These are phyloP conservation scores for Gallirallus australis DNA, from an alignment of 2,797 vertebrate species.

Conservation along the genomic window DNA sequence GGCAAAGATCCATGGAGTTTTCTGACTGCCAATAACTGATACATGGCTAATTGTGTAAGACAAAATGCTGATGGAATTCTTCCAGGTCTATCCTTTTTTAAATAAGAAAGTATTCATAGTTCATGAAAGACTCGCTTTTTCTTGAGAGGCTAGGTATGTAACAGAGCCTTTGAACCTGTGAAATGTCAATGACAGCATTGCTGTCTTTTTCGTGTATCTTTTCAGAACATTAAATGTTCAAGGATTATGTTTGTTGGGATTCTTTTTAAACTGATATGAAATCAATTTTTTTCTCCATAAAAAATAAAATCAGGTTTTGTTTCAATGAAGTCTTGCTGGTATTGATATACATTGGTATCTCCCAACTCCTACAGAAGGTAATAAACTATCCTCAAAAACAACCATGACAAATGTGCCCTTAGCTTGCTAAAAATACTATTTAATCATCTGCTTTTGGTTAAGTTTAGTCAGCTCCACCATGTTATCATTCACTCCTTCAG, in stretches of 20 bases:
- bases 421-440: background rate
- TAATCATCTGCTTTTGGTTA: background rate
- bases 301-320: background rate
- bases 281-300: background rate
- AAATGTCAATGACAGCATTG: background rate
- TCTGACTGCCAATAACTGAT: background rate
- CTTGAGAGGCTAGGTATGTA: background rate
- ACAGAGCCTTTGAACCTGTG: background rate
- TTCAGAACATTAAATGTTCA: background rate
- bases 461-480: background rate
- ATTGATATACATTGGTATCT: background rate
- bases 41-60: background rate
- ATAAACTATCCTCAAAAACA: background rate
- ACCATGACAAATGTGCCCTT: background rate
- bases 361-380: background rate
- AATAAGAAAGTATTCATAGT: background rate
- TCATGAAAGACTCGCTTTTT: background rate
- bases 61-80: background rate
- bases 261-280: background rate
- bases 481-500: background rate
- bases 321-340: background rate
- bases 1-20: background rate
- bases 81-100: background rate
- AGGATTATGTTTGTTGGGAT: accelerated
- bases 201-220: background rate